Evolutionary conservation across 2,888 invertebrate species (phyloP), one percentile per base, ranked within the genome.

Genomic region (Dynastes tityus): DNA sequence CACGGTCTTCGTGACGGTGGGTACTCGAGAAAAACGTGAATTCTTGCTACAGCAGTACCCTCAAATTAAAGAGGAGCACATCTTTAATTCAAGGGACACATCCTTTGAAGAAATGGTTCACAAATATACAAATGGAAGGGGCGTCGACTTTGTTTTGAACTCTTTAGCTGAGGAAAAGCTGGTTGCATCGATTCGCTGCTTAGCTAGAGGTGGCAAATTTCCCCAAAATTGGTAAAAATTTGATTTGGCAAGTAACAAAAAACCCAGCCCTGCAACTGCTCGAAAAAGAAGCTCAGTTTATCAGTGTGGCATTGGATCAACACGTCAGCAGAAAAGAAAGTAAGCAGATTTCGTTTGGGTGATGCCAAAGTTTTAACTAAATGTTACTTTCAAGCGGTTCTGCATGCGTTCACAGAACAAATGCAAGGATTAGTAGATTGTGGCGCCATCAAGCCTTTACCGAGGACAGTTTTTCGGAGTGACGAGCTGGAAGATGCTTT

Each of bases 81-180:
- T 98, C 87, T 95, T 96, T 85, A 96, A 97, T 89, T 96, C 97
- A 75, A 93, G 97, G 84, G 95, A 97, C 89, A 91, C 93, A 11
- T 92, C 93, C 76, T 98, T 98, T 89, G 98, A 98, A 89, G 94
- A 95, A 87, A 91, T 97, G 85, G 90, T 98, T 74, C 91, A 95
- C 87, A 90, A 91, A 64, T 92, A 94, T 85, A 98, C 98, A 0
- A 89, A 92, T 81, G 98, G 98, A 49, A 92, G 92, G 83, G 98
- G 98, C 79, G 98, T 98, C 3, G 96, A 99, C 88, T 89, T 98
- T 78, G 95, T 98, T 13, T 89, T 97, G 9, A 98, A 98, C 88
- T 97, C 97, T 0, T 89, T 98, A 73, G 93, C 97, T 0, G 97
- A 96, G 84, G 97, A 98, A 64, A 97, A 97, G 87, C 90, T 98